Conservation (phyloP, 1,140 invertebrate species). For the Papilio helenus region DNA sequence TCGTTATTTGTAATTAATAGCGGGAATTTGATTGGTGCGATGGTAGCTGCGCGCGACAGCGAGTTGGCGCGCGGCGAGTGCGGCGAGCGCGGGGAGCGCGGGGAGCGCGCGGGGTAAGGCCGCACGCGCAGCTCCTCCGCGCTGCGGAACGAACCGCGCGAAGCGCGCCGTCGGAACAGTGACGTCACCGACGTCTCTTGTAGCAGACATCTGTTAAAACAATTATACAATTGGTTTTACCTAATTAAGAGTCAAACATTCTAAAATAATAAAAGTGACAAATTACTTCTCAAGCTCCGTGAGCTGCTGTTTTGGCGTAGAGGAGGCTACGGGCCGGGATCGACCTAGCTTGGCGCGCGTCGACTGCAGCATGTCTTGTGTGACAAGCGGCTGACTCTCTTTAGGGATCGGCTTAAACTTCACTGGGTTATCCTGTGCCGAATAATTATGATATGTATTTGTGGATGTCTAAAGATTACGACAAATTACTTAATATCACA, state of each 20-base stretch:
- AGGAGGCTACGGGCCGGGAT: slow-evolving; percentile 62
- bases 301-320: slow-evolving; percentile 73
- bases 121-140: slow-evolving; percentile 69
- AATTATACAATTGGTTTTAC: slow-evolving; percentile 21
- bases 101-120: slow-evolving; percentile 61
- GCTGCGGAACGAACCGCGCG: slow-evolving; percentile 64
- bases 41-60: slow-evolving; percentile 53
- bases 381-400: slow-evolving; percentile 62
- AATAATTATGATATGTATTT: not conserved
- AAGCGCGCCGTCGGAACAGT: slow-evolving; percentile 61
- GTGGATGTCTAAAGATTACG: not conserved
- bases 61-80: slow-evolving; percentile 64
- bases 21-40: slow-evolving; percentile 63
- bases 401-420: slow-evolving; percentile 57
- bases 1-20: slow-evolving; percentile 49
- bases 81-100: slow-evolving; percentile 59
- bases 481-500: too few relatives aligned
- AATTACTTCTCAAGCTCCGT: slow-evolving; percentile 71
- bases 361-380: slow-evolving; percentile 66
- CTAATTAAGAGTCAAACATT: too few relatives aligned
- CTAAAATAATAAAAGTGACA: not conserved
- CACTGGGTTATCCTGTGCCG: slow-evolving; percentile 67
- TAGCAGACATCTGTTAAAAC: slow-evolving; percentile 62
- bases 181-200: slow-evolving; percentile 72
- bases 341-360: slow-evolving; percentile 70